Conservation (phyloP, 2,888 invertebrate species). For the Pandemis heparana region DNA sequence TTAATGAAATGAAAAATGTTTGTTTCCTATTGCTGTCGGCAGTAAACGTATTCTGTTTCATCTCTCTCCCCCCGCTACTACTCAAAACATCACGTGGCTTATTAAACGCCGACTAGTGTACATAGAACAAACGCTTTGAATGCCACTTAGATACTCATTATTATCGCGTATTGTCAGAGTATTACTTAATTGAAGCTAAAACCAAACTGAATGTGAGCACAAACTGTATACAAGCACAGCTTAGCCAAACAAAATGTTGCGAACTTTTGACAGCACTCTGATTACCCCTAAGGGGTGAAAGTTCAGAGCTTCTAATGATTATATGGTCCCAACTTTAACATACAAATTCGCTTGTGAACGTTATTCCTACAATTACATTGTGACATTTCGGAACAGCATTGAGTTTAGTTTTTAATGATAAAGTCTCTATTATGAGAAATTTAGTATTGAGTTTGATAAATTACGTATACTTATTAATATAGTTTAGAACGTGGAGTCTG, state of each 20-base stretch:
- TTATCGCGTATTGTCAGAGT: too few species aligned
- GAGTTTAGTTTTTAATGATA: not conserved
- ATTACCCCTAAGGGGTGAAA: constrained; percentile 38
- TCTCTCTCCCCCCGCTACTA: too few species aligned
- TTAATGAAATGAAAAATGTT: too few species aligned
- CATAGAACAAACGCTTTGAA: too few species aligned
- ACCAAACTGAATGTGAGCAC: not conserved
- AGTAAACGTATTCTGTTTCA: too few species aligned
- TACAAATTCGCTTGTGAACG: constrained; percentile 6
- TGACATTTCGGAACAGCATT: not conserved
- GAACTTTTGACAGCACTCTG: constrained; percentile 36
- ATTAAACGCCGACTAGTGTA: too few species aligned
- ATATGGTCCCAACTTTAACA: constrained; percentile 33
- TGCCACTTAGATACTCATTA: not conserved
- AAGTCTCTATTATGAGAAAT: too few species aligned
- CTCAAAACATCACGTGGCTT: too few species aligned
- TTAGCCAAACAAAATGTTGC: constrained; percentile 35
- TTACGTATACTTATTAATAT: too few species aligned
- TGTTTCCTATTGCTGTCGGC: too few species aligned
- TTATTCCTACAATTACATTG: constrained; percentile 9
- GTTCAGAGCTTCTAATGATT: constrained; percentile 34
- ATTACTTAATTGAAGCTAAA: not conserved
- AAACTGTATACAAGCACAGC: constrained; percentile 15
- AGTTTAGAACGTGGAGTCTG: too few species aligned
- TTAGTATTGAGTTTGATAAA: too few species aligned